These are phyloP conservation scores for Panagrolaimus sp. DNA, from an alignment of 1,140 invertebrate species.

Conservation along the genomic window DNA sequence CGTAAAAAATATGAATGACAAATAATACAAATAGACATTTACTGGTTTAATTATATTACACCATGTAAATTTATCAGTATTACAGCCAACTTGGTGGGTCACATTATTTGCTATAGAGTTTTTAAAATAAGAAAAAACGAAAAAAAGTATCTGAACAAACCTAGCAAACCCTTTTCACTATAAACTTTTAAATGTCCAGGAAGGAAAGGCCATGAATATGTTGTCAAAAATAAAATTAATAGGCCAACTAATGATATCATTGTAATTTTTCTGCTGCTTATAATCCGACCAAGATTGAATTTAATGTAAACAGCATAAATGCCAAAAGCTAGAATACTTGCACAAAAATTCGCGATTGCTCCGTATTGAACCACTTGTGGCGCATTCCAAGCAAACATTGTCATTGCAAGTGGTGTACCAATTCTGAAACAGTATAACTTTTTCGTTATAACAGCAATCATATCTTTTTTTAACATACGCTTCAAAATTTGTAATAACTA, in stretches of 20 bases:
- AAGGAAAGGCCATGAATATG: constrained; percentile 23
- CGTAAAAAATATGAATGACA: constrained; percentile 21
- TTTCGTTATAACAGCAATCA: background rate
- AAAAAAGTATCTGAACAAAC: background rate
- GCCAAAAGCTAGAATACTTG: background rate
- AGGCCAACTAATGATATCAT: constrained; percentile 25
- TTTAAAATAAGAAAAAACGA: constrained; percentile 7
- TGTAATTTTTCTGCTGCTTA: background rate
- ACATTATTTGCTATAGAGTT: background rate
- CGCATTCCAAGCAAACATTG: constrained; percentile 15
- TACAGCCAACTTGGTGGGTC: constrained; percentile 21
- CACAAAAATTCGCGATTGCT: background rate
- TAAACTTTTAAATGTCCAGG: background rate
- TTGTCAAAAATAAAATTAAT: constrained; percentile 30
- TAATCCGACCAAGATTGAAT: background rate
- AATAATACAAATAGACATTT: constrained; percentile 17
- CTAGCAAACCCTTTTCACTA: background rate
- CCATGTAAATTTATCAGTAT: constrained; percentile 26
- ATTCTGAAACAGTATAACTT: background rate
- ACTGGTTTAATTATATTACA: constrained; percentile 9
- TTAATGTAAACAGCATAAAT: constrained; percentile 4
- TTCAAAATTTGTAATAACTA: constrained; percentile 25
- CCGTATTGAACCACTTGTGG: background rate
- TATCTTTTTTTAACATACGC: background rate
- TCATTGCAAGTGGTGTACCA: constrained; percentile 27